Base-by-base conservation (phyloP, 1,140 invertebrate genomes). In the Cepaea nemoralis region DNA sequence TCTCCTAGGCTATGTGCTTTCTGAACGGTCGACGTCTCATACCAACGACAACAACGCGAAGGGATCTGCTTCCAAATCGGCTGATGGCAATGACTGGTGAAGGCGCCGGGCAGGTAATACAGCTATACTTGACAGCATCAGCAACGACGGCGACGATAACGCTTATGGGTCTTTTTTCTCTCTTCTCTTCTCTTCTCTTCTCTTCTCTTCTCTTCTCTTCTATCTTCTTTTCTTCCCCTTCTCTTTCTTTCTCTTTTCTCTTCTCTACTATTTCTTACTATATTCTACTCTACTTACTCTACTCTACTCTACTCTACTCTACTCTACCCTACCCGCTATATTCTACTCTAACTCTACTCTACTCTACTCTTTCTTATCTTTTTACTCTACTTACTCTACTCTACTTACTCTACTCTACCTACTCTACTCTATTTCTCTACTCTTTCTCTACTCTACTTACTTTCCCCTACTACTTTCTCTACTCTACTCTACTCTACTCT, bases 271-370 rank as follows among this genome's bases (percentile, higher is more conserved):
- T 55, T 16, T n/a, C n/a, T n/a, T 55, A 55, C 50, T 55, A 14
- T 55, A 55, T n/a, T 55, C 50, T 55, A 55, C 50, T 55, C 50
- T 55, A 55, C 50, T n/a, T n/a, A n/a, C n/a, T n/a, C n/a, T n/a
- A n/a, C n/a, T n/a, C n/a, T n/a, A n/a, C n/a, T n/a, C n/a, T 55
- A 14, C n/a, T 16, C 50, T 55, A 14, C n/a, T 16, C 50, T 55
- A 14, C n/a, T 16, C 50, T n/a, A 16, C 14, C 50, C n/a, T n/a
- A 16, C 14, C 50, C n/a, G 14, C n/a, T 16, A 14, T 55, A 14
- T 55, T n/a, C n/a, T n/a, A n/a, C n/a, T n/a, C n/a, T n/a, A n/a
- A n/a, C n/a, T n/a, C n/a, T n/a, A n/a, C n/a, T 16, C 50, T 55
- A 14, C n/a, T 16, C 50, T 55, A 14, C n/a, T 16, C 50, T 55